Base-by-base conservation (phyloP, 2,113 vertebrate species). In the Miniopterus natalensis region DNA sequence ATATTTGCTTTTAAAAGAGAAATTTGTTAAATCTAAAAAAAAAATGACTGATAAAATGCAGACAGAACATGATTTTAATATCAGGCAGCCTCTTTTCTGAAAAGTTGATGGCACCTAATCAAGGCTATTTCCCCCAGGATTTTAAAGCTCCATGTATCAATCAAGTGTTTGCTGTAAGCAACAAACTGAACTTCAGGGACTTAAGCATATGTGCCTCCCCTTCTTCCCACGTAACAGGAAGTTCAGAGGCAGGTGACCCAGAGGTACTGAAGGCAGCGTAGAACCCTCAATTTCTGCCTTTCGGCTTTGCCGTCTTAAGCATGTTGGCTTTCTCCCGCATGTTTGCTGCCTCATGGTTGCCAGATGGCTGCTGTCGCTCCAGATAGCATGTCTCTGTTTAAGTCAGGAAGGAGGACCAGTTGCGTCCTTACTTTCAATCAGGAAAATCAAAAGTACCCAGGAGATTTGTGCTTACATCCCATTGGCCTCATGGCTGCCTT, bases 1-100 rank as follows among this genome's bases (percentile, higher is more conserved):
- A 31, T 79, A 61, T 75, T 87, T 90, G 15, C 25, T 68, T 75
- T 92, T 94, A 74, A 74, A 89, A 80, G 42, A 84, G 36, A 40
- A 80, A 70, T 92, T 81, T 75, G 45, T 92, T 89, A 81, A 90
- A 81, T 92, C 10, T 84, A 45, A 68, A 61, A 79, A 63, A 63
- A 59, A 88, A 90, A 88, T 55, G 20, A 47, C 53, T 84, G 13
- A 21, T 90, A 8, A 96, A 87, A 90, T 59, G 23, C 18, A 87
- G 63, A 83, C 55, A 92, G 66, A n/a, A 90, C 40, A 73, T 61
- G 55, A 66, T 79, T 93, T 94, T 84, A 93, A 45, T 75, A 42
- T 51, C 18, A 93, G 25, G 31, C 9, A 47, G 2, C n/a, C 59
- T 36, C 55, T 84, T 90, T 95, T 86, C 80, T 83, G 74, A 65